phyloP scores from a whole-genome alignment of 2,797 vertebrate genomes.

The Gambusia yucatana region DNA sequence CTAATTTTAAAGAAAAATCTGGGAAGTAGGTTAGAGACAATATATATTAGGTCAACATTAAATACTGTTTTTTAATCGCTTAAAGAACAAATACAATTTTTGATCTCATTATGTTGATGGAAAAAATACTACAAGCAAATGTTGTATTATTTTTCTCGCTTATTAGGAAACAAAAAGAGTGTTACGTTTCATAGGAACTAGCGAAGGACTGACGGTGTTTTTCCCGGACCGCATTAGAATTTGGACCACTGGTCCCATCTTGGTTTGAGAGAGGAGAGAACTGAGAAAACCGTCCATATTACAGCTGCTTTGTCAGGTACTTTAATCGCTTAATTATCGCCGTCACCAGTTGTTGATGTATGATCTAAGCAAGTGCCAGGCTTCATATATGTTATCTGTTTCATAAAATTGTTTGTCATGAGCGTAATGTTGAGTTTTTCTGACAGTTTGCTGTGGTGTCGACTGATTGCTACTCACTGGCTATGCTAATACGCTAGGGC shows the following conservation, averaged over 20 bases:
- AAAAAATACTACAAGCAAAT: background rate
- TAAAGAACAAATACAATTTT: background rate
- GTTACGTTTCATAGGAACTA: constrained; percentile 57
- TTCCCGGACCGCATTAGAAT: constrained; percentile 60
- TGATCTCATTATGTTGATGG: background rate
- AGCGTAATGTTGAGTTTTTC: constrained; percentile 41
- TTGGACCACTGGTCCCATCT: constrained; percentile 83
- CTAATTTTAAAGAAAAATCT: background rate
- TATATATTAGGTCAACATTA: background rate
- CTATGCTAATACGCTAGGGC: constrained; percentile 65
- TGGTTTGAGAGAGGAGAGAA: constrained; percentile 80
- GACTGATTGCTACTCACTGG: constrained; percentile 48
- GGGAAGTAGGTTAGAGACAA: background rate
- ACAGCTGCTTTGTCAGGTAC: constrained; percentile 87
- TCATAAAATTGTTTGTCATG: constrained; percentile 11
- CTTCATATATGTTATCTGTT: background rate
- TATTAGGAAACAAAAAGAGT: background rate
- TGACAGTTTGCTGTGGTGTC: constrained; percentile 52
- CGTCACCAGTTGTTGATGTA: constrained; percentile 54
- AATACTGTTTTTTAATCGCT: background rate
- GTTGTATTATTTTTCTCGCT: background rate
- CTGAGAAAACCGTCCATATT: constrained; percentile 83
- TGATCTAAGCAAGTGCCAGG: background rate
- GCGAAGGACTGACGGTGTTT: constrained; percentile 31
- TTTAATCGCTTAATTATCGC: constrained; percentile 43